Evolutionary conservation across 2,888 invertebrate genomes (phyloP).

Genomic region (Eremobia ochroleuca): DNA sequence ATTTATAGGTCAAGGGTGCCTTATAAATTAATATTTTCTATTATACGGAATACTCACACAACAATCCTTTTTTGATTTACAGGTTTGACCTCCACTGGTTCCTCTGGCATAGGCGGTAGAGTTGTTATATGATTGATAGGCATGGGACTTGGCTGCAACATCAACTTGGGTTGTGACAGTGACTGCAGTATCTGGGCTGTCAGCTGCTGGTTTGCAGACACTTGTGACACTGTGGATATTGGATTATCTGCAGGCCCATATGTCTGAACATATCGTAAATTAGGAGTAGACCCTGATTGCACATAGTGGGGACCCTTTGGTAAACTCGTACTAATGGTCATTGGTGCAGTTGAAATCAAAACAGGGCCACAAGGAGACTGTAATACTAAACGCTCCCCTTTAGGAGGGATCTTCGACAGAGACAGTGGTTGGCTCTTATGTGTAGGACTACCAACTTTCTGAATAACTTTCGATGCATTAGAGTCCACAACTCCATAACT

Average conservation of each 20-base stretch:
- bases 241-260: conserved; percentile 83
- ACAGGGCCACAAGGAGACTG: conserved; percentile 88
- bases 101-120: conserved; percentile 75
- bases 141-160: conserved; percentile 79
- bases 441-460: conserved; percentile 87
- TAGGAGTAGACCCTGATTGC: conserved; percentile 86
- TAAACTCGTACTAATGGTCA: conserved; percentile 81
- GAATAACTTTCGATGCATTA: conserved; percentile 85
- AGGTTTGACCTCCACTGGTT: conserved; percentile 78
- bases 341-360: conserved; percentile 85
- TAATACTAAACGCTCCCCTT: conserved; percentile 85
- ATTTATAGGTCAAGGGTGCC: background rate
- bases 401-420: conserved; percentile 81
- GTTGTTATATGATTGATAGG: conserved; percentile 73
- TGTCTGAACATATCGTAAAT: conserved; percentile 86
- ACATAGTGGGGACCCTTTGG: conserved; percentile 89
- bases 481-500: conserved; percentile 83
- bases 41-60: conserved; percentile 82
- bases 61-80: conserved; percentile 85
- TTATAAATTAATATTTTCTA: background rate
- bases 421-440: conserved; percentile 81
- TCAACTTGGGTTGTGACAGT: conserved; percentile 86
- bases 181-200: conserved; percentile 92
- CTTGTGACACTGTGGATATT: conserved; percentile 85
- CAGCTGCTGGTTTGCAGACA: conserved; percentile 91